Base-by-base conservation (phyloP, 2,113 vertebrate genomes). In the Elephantulus edwardii region DNA sequence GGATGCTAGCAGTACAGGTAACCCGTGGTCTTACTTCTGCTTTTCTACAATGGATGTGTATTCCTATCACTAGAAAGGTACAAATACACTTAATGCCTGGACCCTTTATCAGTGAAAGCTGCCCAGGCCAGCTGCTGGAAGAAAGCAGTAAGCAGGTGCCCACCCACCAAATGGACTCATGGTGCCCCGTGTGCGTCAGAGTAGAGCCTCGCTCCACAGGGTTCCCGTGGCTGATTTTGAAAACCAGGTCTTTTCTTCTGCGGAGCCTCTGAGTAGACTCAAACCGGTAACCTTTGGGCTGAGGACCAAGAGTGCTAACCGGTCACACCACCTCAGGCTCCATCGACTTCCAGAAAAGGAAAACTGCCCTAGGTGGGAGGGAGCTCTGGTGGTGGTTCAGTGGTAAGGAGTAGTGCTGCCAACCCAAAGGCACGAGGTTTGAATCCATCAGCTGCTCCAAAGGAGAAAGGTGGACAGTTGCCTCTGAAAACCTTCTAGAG, bases 31-130 rank as follows among this genome's bases (percentile, higher is more conserved):
- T 40, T 30, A 74, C 46, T 72, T 72, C 33, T 40, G 84, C 66
- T 58, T 35, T 26, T 76, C 52, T 52, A 35, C 13, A 50, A 19
- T 75, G 24, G 64, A 64, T 12, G 40, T 46, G 24, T 81, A 77
- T 87, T 91, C 6, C 46, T 79, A 71, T 72, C 85, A 46, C 54
- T 75, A 92, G 74, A 80, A 75, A 48, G 8, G 19, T 58, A 87
- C 54, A 64, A 54, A 20, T 26, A 33, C 12, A 38, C 26, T 60
- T 76, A 76, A 40, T 84, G 46, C 38, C 19, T 12, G 40, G 44
- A 62, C 42, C n/a, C 46, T 70, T 66, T 74, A 33, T n/a, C 56
- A 50, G 50, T 60, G 40, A 30, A 82, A 56, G 42, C 35, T 62
- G 9, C 46, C n/a, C 5, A 1, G 46, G 5, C 62, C 56, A 30